phyloP scores from a whole-genome alignment of 2,888 invertebrate species.

The Leucophenga maculata region DNA sequence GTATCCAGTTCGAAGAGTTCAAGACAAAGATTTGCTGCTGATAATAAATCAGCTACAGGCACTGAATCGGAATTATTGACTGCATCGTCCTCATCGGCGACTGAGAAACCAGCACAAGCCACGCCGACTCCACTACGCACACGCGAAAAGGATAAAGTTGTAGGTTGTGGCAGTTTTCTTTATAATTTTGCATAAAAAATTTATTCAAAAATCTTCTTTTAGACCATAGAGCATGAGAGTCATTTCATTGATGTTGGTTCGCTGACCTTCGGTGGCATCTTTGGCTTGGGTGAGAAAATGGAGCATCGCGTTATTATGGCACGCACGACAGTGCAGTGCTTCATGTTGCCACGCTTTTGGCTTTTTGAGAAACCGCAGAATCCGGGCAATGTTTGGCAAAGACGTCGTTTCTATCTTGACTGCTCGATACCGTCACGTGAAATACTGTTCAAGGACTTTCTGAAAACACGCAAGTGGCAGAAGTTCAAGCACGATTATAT shows the following conservation, averaged over 20 bases:
- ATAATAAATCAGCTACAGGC: no score
- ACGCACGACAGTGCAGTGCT: conserved; percentile 77
- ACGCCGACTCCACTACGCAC: no score
- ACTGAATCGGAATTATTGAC: no score
- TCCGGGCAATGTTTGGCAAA: conserved; percentile 70
- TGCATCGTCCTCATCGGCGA: no score
- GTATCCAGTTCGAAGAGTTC: no score
- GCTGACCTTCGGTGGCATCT: conserved; percentile 71
- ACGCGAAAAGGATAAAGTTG: no score
- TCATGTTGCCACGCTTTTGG: conserved; percentile 81
- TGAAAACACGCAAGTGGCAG: conserved; percentile 65
- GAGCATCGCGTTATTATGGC: conserved; percentile 80
- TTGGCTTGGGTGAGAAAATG: conserved; percentile 82
- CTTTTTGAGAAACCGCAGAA: conserved; percentile 74
- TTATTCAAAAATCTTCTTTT: conserved; percentile 2
- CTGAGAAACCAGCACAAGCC: no score
- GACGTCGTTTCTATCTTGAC: conserved; percentile 64
- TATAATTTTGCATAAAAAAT: no score
- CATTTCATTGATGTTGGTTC: conserved; percentile 70
- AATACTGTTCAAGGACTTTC: conserved; percentile 61
- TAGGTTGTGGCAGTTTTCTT: no score
- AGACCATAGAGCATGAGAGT: conserved; percentile 46
- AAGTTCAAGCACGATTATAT: conserved; percentile 63
- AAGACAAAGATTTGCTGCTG: no score
- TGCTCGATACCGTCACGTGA: conserved; percentile 67